Percentiles rank a stretch among this genome's conserved stretches.
These are phyloP conservation scores for Adoxophyes honmai DNA, from an alignment of 1,140 invertebrate genomes.

Conservation along the genomic window DNA sequence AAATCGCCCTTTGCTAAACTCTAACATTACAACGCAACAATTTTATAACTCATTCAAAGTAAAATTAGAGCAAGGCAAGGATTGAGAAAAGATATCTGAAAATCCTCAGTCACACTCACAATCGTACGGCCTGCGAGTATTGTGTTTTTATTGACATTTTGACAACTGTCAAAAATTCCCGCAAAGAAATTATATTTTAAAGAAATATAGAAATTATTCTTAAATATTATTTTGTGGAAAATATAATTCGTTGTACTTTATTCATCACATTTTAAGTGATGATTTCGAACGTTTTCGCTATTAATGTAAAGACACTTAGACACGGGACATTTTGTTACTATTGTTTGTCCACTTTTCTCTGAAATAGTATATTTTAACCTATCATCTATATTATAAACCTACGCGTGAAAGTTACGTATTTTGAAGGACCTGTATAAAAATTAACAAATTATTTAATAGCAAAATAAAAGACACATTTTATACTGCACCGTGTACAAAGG, in stretches of 20 bases:
- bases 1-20: conserved; percentile 12
- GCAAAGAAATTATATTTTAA: conserved; percentile 36
- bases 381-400: too few species aligned
- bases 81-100: conserved; percentile 4
- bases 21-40: background rate
- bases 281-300: too few species aligned
- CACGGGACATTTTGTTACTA: too few species aligned
- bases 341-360: too few species aligned
- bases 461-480: too few species aligned
- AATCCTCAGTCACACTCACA: conserved; percentile 40
- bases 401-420: too few species aligned
- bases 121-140: conserved; percentile 4
- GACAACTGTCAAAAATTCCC: conserved; percentile 73
- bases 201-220: background rate
- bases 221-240: too few species aligned
- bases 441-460: background rate
- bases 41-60: conserved; percentile 3
- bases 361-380: too few species aligned
- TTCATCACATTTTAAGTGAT: too few species aligned
- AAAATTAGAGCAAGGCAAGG: conserved; percentile 1
- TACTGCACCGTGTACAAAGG: too few species aligned
- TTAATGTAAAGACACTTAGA: too few species aligned
- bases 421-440: background rate
- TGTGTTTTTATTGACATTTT: conserved; percentile 64
- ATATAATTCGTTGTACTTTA: too few species aligned